These are phyloP conservation scores for Troides aeacus DNA, from an alignment of 2,888 invertebrate genomes.

Conservation along the genomic window DNA sequence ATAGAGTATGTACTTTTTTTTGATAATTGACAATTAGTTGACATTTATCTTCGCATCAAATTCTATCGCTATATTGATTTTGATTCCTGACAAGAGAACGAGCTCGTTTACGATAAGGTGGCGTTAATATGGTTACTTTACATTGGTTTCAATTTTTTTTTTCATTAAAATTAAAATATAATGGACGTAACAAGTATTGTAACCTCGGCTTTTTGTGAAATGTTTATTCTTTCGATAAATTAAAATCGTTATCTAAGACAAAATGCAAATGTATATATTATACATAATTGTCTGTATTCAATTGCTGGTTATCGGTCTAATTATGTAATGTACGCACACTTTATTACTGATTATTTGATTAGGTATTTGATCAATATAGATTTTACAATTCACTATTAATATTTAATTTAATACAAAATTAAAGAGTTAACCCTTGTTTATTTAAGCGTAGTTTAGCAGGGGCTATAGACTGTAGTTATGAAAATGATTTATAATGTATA, in stretches of 20 bases:
- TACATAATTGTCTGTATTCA: background rate
- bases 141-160: background rate
- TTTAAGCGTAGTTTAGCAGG: background rate
- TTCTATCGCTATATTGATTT: slow-evolving; percentile 16
- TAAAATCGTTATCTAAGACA: background rate
- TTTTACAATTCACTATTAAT: background rate
- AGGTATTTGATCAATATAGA: slow-evolving; percentile 20
- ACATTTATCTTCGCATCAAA: slow-evolving; percentile 25
- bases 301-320: slow-evolving; percentile 20
- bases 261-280: background rate
- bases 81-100: slow-evolving; percentile 2
- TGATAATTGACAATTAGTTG: slow-evolving; percentile 16
- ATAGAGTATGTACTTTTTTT: slow-evolving; percentile 27
- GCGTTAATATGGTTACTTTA: background rate
- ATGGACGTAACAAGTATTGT: background rate
- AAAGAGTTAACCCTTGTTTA: background rate
- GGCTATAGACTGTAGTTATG: background rate
- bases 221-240: background rate
- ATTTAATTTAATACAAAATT: no score
- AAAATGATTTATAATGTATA: background rate
- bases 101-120: slow-evolving; percentile 9
- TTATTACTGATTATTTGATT: slow-evolving; percentile 5
- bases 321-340: slow-evolving; percentile 22
- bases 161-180: background rate
- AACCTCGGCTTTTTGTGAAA: no score